A percentile compares a stretch with the other conserved stretches of the same genome.
These are phyloP conservation scores for Callyntrura guangdongensis DNA, from an alignment of 2,888 invertebrate species.

Conservation along the genomic window DNA sequence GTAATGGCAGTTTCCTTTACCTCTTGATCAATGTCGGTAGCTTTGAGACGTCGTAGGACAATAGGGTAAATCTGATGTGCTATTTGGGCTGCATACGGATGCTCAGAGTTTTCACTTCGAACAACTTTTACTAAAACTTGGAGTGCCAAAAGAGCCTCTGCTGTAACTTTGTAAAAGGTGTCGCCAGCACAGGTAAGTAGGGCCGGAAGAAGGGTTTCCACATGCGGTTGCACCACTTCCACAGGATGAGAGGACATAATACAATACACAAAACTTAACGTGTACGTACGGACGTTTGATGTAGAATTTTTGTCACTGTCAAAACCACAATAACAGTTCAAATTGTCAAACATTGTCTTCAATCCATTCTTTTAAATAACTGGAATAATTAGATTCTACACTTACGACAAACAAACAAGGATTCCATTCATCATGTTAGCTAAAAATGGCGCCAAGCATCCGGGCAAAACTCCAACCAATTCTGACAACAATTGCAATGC, in stretches of 20 bases:
- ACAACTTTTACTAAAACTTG: conserved; percentile 98
- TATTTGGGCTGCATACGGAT: conserved; percentile 78
- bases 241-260: conserved; percentile 93
- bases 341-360: not conserved
- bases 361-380: too few species aligned
- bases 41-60: conserved; percentile 88
- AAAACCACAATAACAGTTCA: conserved; percentile 31
- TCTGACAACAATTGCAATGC: conserved; percentile 97
- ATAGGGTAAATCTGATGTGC: conserved; percentile 82
- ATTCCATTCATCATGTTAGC: conserved; percentile 84
- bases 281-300: conserved; percentile 99
- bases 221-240: conserved; percentile 93
- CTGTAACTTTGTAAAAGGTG: conserved; percentile 99
- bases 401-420: conserved; percentile 92
- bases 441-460: conserved; percentile 84
- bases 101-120: conserved; percentile 87
- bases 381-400: conserved; percentile 40
- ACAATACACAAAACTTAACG: conserved; percentile 95
- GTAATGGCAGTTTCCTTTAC: conserved; percentile 99
- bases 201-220: conserved; percentile 92
- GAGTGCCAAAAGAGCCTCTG: conserved; percentile 96
- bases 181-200: conserved; percentile 96
- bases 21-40: conserved; percentile 99
- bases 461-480: conserved; percentile 94
- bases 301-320: conserved; percentile 95